Evolutionary conservation across 2,888 invertebrate species (phyloP).

Genomic region (Gymnoscelis rufifasciata): DNA sequence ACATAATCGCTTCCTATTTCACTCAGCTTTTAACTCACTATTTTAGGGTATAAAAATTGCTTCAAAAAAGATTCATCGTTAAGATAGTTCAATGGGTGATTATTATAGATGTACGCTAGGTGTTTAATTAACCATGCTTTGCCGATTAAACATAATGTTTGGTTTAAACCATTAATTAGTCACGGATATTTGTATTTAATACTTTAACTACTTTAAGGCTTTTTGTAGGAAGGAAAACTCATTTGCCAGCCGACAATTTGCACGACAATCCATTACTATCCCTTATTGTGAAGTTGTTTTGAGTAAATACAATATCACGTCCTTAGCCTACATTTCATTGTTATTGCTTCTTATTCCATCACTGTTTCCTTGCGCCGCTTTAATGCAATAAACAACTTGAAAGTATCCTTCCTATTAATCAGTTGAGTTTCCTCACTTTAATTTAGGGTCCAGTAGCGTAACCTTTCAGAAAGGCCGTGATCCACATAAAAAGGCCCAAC

Average conservation of each 20-base stretch:
- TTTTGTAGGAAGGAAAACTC: too few species aligned
- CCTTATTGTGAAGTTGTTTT: slow-evolving; percentile 7
- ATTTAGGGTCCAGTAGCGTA: slow-evolving; percentile 8
- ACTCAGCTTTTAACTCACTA: slow-evolving; percentile 6
- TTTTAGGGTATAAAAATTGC: too few species aligned
- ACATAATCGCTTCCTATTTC: slow-evolving; percentile 10
- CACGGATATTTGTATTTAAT: too few species aligned
- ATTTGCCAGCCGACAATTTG: too few species aligned
- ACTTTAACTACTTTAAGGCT: too few species aligned
- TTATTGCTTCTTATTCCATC: slow-evolving; percentile 7
- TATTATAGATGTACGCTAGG: slow-evolving; percentile 37
- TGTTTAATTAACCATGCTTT: slow-evolving; percentile 43
- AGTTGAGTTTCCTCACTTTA: neutral
- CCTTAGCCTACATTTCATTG: slow-evolving; percentile 10
- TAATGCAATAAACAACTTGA: neutral
- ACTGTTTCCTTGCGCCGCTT: neutral
- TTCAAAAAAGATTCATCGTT: slow-evolving; percentile 29
- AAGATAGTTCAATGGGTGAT: slow-evolving; percentile 29
- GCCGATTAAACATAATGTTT: slow-evolving; percentile 12
- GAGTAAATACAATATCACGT: neutral
- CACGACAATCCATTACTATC: slow-evolving; percentile 28
- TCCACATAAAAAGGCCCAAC: slow-evolving; percentile 17
- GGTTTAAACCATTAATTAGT: neutral
- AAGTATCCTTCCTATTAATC: neutral
- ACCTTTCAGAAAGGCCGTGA: slow-evolving; percentile 1